These are phyloP conservation scores for Noctua fimbriata DNA, from an alignment of 2,888 invertebrate species.

Conservation along the genomic window DNA sequence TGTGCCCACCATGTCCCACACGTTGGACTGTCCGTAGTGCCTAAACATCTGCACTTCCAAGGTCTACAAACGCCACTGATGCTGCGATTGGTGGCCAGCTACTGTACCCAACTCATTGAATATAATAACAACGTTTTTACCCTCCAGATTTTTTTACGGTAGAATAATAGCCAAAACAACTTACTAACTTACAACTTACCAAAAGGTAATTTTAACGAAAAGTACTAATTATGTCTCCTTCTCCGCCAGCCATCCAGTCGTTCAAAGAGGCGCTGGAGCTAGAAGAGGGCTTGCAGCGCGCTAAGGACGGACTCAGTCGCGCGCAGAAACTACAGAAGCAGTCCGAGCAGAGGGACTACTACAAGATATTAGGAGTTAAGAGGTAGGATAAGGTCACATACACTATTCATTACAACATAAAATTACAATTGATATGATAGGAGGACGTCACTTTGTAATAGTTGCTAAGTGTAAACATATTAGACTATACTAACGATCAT, in stretches of 20 bases:
- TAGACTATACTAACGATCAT: background rate
- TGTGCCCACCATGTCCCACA: background rate
- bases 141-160: too few relatives aligned
- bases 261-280: constrained; percentile 96
- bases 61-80: background rate
- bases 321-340: constrained; percentile 98
- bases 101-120: background rate
- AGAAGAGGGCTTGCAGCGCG: constrained; percentile 94
- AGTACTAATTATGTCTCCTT: constrained; percentile 69
- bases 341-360: constrained; percentile 98
- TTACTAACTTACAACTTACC: too few relatives aligned
- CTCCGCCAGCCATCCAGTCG: constrained; percentile 93
- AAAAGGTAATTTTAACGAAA: background rate
- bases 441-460: background rate
- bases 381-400: constrained; percentile 81
- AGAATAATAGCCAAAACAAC: background rate
- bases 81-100: background rate
- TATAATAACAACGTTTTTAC: background rate
- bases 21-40: background rate
- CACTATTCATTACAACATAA: background rate
- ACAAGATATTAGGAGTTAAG: constrained; percentile 98
- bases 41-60: background rate
- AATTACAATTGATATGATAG: background rate
- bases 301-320: constrained; percentile 96
- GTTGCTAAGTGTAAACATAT: background rate